These are phyloP conservation scores for Polydrusus tereticollis DNA, from an alignment of 2,888 invertebrate genomes.

Conservation along the genomic window DNA sequence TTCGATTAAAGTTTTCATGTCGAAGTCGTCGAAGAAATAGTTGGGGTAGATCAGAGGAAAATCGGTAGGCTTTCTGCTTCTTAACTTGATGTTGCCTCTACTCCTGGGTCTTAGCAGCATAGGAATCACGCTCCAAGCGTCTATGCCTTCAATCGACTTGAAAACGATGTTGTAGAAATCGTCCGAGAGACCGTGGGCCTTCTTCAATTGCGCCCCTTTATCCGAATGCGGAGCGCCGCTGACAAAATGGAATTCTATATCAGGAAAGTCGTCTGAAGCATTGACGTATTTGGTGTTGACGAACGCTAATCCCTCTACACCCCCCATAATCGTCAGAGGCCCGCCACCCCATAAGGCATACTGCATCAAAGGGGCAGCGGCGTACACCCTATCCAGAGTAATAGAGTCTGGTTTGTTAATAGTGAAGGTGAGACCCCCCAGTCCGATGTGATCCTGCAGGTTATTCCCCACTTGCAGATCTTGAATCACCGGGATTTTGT, in stretches of 20 bases:
- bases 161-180: slow-evolving; percentile 82
- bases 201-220: slow-evolving; percentile 84
- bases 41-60: slow-evolving; percentile 88
- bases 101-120: slow-evolving; percentile 88
- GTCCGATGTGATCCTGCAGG: slow-evolving; percentile 89
- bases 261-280: slow-evolving; percentile 84
- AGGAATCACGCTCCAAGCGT: slow-evolving; percentile 87
- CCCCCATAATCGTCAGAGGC: slow-evolving; percentile 88
- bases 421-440: slow-evolving; percentile 87
- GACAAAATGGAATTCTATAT: slow-evolving; percentile 90
- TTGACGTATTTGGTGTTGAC: slow-evolving; percentile 90
- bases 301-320: slow-evolving; percentile 88
- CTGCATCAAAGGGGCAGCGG: slow-evolving; percentile 81
- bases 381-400: slow-evolving; percentile 83
- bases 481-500: slow-evolving; percentile 83
- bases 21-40: slow-evolving; percentile 85
- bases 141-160: slow-evolving; percentile 80
- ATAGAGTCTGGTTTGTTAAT: slow-evolving; percentile 84
- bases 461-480: slow-evolving; percentile 88
- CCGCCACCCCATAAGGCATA: slow-evolving; percentile 88
- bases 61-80: slow-evolving; percentile 87
- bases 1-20: slow-evolving; percentile 84
- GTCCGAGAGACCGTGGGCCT: slow-evolving; percentile 83
- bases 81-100: slow-evolving; percentile 83
- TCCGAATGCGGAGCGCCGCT: slow-evolving; percentile 91